Base-by-base conservation (phyloP, 2,797 vertebrate species). In the Atherinosoma microstoma region DNA sequence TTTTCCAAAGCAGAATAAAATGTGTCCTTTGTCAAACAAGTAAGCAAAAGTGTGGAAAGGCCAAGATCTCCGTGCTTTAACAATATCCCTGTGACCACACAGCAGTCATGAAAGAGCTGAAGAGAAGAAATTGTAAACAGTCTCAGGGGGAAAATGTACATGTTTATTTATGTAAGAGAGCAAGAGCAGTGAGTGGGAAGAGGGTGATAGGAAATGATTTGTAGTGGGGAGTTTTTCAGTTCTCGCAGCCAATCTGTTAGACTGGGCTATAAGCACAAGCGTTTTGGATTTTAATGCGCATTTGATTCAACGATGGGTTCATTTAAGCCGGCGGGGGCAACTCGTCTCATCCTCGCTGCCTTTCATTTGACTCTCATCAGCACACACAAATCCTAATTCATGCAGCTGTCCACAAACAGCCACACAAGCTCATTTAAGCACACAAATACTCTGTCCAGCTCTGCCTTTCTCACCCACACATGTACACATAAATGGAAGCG, bases 341-440 rank as follows among this genome's bases (percentile, higher is more conserved):
- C 69, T 80, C 73, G 72, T 84, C 66, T 79, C 71, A 64, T 91
- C 78, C 71, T 77, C 66, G 2, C 77, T 74, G 84, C 70, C 73
- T 83, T 88, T 87, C 69, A 84, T 85, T 84, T 73, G 67, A 83
- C 70, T 75, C 78, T 78, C 51, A 75, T 38, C 63, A 76, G 29
- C 67, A 13, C 56, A 67, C 27, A 22, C 67, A 72, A 69, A 85
- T 78, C 84, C 68, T 58, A 45, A 84, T 64, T 82, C 67, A 80
- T 59, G 69, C 57, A 73, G 61, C 73, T 77, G 72, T 82, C 49
- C 67, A 71, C 64, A 75, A 53, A 70, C 61, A 27, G 24, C 22
- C 66, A 12, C 20, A 60, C n/a, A 10, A 64, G 70, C 57, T 67
- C 60, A 62, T 74, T 70, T 67, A 75, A 11, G 4, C 47, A 47